Base-by-base conservation (phyloP, 2,797 vertebrate genomes). In the Malurus leucopterus region DNA sequence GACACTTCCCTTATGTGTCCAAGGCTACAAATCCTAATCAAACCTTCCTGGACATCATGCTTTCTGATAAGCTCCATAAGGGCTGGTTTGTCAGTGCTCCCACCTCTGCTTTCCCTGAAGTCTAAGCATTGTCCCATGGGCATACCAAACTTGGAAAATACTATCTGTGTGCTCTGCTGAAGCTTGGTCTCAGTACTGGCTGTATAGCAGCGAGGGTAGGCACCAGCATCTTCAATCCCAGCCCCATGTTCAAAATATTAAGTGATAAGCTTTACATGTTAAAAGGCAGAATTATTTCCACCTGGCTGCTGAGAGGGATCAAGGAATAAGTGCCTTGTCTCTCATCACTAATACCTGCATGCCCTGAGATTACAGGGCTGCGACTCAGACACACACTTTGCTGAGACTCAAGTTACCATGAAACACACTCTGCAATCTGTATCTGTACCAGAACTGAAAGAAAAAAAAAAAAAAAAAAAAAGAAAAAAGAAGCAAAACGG, bases 271-370 rank as follows among this genome's bases (percentile, higher is more conserved):
- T 90, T 90, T 86, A 58, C 63, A 38, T 58, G 24, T 62, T 84
- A 88, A 90, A 93, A 90, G 41, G 78, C 19, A 71, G 81, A 88
- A 84, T 89, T 79, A 86, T 91, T 93, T 94, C 75, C 58, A 84
- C 65, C 72, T 76, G 84, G 54, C 58, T 90, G 75, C 88, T 85
- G 68, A 86, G 84, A 58, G 36, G 72, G 81, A 92, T 84, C 71
- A 81, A 62, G 54, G 57, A 92, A 11, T 73, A 65, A 81, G 49
- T 57, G 50, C 46, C 38, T 88, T 89, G 84, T 89, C 71, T 92
- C 68, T 88, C 50, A n/a, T 81, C 64, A n/a, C 80, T 88, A 89
- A 89, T 76, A 67, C 71, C 41, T 46, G 61, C 71, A 82, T 14
- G 41, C 54, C 16, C 50, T 77, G 79, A 87, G 85, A 84, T 86